phyloP scores from a whole-genome alignment of 2,113 vertebrate genomes.

The Baryphthengus martii region DNA sequence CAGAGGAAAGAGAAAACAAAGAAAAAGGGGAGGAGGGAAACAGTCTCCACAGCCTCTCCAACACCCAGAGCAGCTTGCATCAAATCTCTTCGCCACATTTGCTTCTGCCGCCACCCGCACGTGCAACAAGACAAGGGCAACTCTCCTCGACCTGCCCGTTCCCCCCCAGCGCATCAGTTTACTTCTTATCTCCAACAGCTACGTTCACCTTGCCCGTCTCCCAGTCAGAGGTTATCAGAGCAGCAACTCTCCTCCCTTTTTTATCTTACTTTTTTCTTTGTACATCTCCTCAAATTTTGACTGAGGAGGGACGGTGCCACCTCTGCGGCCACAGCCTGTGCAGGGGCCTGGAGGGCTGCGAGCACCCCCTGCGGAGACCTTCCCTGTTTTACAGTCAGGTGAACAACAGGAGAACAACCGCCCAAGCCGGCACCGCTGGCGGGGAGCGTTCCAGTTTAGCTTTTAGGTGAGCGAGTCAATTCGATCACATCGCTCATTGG shows the following conservation, averaged over 20 bases:
- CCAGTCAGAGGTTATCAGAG: background rate
- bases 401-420: background rate
- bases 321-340: background rate
- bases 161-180: background rate
- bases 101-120: background rate
- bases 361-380: background rate
- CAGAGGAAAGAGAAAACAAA: background rate
- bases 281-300: background rate
- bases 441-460: background rate
- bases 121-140: background rate
- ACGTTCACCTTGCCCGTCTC: background rate
- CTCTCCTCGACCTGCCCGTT: background rate
- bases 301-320: background rate
- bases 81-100: background rate
- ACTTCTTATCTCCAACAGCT: background rate
- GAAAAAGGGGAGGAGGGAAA: background rate
- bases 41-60: background rate
- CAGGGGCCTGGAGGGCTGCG: background rate
- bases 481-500: background rate
- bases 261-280: background rate
- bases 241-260: background rate
- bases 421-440: background rate
- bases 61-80: background rate
- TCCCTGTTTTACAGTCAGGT: background rate
- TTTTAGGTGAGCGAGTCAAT: background rate